Conservation (phyloP, 2,797 vertebrate species). For the Pyrrhura leucotis region DNA sequence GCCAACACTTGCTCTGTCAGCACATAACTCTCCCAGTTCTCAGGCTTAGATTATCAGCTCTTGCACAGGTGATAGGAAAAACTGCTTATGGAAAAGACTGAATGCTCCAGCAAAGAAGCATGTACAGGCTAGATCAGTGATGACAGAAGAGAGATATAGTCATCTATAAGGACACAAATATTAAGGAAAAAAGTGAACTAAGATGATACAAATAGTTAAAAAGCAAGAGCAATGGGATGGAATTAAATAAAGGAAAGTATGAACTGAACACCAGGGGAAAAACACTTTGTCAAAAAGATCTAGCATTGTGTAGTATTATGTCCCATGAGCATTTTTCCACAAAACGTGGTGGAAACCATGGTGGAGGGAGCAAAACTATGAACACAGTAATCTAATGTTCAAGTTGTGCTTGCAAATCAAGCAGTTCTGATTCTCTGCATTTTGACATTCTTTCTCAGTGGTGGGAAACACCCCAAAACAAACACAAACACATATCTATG, state of each 20-base stretch:
- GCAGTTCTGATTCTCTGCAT: not conserved
- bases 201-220: not conserved
- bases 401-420: not conserved
- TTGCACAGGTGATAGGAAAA: not conserved
- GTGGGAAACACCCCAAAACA: not conserved
- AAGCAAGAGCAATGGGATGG: not conserved
- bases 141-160: not conserved
- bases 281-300: not conserved
- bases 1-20: not conserved
- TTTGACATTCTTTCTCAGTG: not conserved
- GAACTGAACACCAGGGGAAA: not conserved
- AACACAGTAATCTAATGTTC: not conserved
- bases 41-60: not conserved
- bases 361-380: not conserved
- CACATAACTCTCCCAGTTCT: not conserved
- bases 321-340: not conserved
- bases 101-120: not conserved
- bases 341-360: not conserved
- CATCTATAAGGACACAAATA: not conserved
- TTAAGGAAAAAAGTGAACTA: not conserved
- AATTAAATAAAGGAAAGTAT: conserved; percentile 7
- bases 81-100: not conserved
- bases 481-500: not conserved
- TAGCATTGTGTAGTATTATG: not conserved
- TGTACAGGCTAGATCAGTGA: not conserved